Base-by-base conservation (phyloP, 2,888 invertebrate species). In the Sinopyrophorus schimmeli region DNA sequence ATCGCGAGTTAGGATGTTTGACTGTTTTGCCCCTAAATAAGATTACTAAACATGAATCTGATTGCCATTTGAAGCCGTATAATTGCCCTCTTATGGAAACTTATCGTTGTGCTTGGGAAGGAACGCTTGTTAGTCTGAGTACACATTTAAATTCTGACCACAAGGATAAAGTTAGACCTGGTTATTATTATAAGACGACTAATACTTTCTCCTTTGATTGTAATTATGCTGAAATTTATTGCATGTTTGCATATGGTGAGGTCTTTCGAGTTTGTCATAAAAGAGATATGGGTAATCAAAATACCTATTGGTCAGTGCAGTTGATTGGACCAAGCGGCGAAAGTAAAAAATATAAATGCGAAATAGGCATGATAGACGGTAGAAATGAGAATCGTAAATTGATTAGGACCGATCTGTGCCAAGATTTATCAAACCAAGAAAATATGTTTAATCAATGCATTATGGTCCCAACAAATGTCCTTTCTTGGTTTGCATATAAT, bases 251-350 rank as follows among this genome's bases (percentile, higher is more conserved):
- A 2, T 62, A 55, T 39, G 61, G 62, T 27, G 58, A 65, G 17
- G 62, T 69, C 27, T 69, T 69, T 39, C 39, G 52, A 53, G 65
- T 43, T 20, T 68, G 51, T 34, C 66, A 62, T 16, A 66, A 63
- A 42, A 54, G 64, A 14, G 38, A 46, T 20, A 24, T 31, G 23
- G 31, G 38, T 12, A 54, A 62, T 46, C 57, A 52, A 47, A 12
- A 64, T 38, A 65, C 64, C 34, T 59, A 67, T 43, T 67, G 67
- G 66, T 65, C 65, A 3, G 65, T 64, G 3, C 68, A 69, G 38
- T 52, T 63, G 1, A 54, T 65, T 5, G 63, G 66, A 2, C 52
- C 55, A 6, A 59, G 58, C 21, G 60, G 57, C 6, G 58, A 61
- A n/a, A 47, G 54, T 5, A 59, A 62, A 34, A 62, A 61, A 10